Percentiles rank a stretch among this genome's conserved stretches.
Conservation (phyloP, 1,140 invertebrate genomes). For the Brachionus rubens region DNA sequence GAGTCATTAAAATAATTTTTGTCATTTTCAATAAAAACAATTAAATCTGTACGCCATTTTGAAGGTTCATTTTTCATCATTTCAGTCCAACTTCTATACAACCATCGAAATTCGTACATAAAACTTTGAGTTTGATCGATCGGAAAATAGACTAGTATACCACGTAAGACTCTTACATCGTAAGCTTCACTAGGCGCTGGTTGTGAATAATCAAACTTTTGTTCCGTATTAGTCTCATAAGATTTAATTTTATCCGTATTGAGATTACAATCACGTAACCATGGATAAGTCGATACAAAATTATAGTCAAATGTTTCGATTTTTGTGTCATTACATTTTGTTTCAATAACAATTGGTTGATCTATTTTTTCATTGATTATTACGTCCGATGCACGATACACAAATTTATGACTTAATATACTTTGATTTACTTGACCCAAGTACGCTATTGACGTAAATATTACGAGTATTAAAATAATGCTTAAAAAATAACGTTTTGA, state of each 20-base stretch:
- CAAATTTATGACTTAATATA: neutral
- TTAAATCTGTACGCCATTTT: conserved; percentile 42
- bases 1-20: neutral
- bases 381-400: neutral
- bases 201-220: conserved; percentile 1
- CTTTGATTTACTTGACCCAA: conserved; percentile 5
- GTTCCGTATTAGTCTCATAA: neutral
- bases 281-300: neutral
- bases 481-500: neutral
- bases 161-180: neutral
- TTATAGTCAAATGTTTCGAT: neutral
- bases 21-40: conserved; percentile 30
- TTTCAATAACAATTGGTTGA: neutral
- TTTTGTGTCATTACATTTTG: neutral
- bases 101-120: conserved; percentile 32
- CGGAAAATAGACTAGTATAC: conserved; percentile 32
- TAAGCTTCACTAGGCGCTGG: neutral
- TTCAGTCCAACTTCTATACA: conserved; percentile 44
- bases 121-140: conserved; percentile 1
- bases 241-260: neutral
- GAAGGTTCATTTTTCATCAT: conserved; percentile 16
- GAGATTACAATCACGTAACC: neutral
- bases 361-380: neutral
- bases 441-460: conserved; percentile 2
- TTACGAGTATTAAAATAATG: neutral